A percentile compares a stretch with the other conserved stretches of the same genome.
Conservation (phyloP, 2,888 invertebrate species). For the Bombylius discolor region DNA sequence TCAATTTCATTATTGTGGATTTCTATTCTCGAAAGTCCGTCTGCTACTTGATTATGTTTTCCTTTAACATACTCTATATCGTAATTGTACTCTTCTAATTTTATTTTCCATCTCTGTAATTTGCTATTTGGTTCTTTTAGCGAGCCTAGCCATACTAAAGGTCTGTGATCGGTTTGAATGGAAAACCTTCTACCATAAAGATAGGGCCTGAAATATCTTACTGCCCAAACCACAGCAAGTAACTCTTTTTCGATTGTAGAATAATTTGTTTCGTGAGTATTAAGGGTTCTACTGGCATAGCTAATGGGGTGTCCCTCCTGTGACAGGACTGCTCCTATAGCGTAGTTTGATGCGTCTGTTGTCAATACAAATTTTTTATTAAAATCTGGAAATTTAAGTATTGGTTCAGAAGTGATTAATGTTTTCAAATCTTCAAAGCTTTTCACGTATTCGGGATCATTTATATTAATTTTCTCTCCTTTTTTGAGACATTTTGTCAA, state of each 20-base stretch:
- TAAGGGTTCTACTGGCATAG: conserved; percentile 12
- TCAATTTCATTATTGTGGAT: background rate
- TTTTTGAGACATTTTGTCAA: conserved; percentile 12
- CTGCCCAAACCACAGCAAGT: conserved; percentile 10
- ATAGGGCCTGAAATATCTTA: conserved; percentile 12
- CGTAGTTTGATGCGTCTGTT: no score
- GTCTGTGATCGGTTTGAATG: conserved; percentile 11
- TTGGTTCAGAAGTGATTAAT: conserved; percentile 7
- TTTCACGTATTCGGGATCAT: conserved; percentile 3
- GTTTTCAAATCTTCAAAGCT: conserved; percentile 6
- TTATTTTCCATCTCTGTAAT: conserved; percentile 24
- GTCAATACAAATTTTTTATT: conserved; percentile 12
- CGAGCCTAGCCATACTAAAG: conserved; percentile 25
- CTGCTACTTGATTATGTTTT: conserved; percentile 6
- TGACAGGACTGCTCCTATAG: no score
- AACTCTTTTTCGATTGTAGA: conserved; percentile 11
- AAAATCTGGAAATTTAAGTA: conserved; percentile 12
- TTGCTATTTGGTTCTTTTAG: conserved; percentile 28
- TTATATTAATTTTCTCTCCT: conserved; percentile 1
- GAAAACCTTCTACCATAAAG: conserved; percentile 9
- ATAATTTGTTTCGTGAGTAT: conserved; percentile 10
- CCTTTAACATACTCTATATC: conserved; percentile 12
- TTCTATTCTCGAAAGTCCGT: conserved; percentile 6
- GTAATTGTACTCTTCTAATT: conserved; percentile 1
- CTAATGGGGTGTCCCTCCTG: conserved; percentile 10